Percentiles rank a stretch among this genome's conserved stretches.
phyloP scores from a whole-genome alignment of 2,797 vertebrate genomes.

The Yasuhikotakia modesta region DNA sequence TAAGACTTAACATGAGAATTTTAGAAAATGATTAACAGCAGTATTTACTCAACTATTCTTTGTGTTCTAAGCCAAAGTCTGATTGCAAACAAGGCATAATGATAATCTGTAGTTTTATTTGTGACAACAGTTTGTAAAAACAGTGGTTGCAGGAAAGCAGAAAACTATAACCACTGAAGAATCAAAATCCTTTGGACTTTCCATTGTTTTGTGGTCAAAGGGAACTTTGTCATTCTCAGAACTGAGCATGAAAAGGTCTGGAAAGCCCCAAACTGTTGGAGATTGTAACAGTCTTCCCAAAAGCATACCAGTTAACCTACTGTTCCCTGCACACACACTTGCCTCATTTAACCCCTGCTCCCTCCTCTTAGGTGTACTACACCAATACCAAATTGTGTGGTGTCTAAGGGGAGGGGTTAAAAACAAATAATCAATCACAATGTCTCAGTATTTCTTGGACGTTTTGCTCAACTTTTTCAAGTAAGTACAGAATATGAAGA shows the following conservation, averaged over 20 bases:
- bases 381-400: no score
- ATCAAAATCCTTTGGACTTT: background rate
- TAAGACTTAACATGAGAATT: no score
- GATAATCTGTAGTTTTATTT: no score
- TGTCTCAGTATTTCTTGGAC: no score
- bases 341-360: background rate
- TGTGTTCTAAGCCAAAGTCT: background rate
- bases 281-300: conserved; percentile 11
- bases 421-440: no score
- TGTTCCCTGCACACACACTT: conserved; percentile 46
- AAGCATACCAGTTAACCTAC: conserved; percentile 2
- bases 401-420: no score
- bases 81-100: background rate
- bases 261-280: conserved; percentile 49
- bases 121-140: no score
- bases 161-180: conserved; percentile 10
- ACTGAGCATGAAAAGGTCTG: conserved; percentile 24
- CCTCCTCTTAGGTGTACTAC: background rate
- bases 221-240: conserved; percentile 44
- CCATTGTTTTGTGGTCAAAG: conserved; percentile 9
- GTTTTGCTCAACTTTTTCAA: no score
- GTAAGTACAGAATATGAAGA: no score
- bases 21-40: no score
- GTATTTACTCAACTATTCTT: no score
- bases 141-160: conserved; percentile 1